phyloP scores from a whole-genome alignment of 2,888 invertebrate species.

The Trachelus iudaicus region DNA sequence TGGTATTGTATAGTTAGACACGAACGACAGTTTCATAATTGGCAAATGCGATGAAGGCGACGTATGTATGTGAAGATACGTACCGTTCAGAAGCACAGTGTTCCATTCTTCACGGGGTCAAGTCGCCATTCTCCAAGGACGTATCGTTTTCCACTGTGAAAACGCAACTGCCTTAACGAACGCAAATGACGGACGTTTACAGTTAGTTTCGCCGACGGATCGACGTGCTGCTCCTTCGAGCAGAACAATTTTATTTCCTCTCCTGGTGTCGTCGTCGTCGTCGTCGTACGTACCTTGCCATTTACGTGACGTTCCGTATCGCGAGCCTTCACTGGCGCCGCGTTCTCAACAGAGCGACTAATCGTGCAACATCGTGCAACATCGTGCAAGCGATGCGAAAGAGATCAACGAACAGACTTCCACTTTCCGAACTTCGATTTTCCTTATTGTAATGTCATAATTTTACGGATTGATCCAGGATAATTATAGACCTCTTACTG shows the following conservation, averaged over 20 bases:
- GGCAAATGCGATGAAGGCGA: neutral
- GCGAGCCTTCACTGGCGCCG: neutral
- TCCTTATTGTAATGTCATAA: neutral
- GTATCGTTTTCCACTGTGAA: constrained; percentile 33
- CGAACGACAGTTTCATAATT: constrained; percentile 1
- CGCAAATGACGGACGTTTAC: neutral
- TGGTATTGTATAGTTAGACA: neutral
- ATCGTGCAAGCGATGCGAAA: neutral
- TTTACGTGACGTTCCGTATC: constrained; percentile 47
- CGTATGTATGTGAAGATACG: constrained; percentile 12
- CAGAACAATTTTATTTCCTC: constrained; percentile 27
- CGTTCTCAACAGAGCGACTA: neutral
- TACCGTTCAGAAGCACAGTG: constrained; percentile 55
- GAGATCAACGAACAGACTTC: neutral
- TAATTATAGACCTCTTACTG: neutral
- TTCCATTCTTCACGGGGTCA: constrained; percentile 61
- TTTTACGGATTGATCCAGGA: neutral
- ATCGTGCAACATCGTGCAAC: too few species aligned
- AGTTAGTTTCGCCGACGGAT: constrained; percentile 27
- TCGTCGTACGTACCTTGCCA: constrained; percentile 50
- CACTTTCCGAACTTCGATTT: neutral
- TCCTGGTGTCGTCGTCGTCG: constrained; percentile 38
- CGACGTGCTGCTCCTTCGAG: constrained; percentile 33
- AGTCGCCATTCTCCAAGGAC: constrained; percentile 53
- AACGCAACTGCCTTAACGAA: constrained; percentile 16